phyloP scores from a whole-genome alignment of 1,140 invertebrate species.

The silkworm (Bombyx mori) region ASM3026992v2 NC_085116.1:14616001-14616500 shows the following conservation, averaged over 20 bases:
- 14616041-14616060: conserved; percentile 22
- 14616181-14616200: conserved; percentile 32
- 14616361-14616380: conserved; percentile 82
- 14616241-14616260: conserved; percentile 48
- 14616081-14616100: conserved; percentile 22
- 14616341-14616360: conserved; percentile 85
- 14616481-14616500: too few relatives aligned
- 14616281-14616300: conserved; percentile 42
- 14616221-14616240: conserved; percentile 59
- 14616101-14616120: conserved; percentile 14
- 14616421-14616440: neutral
- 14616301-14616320: conserved; percentile 91
- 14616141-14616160: conserved; percentile 9
- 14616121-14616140: conserved; percentile 3
- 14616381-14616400: conserved; percentile 84
- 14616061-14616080: conserved; percentile 8
- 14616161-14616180: conserved; percentile 21
- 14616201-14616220: conserved; percentile 34
- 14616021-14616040: conserved; percentile 33
- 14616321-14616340: conserved; percentile 82
- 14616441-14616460: too few relatives aligned
- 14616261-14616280: conserved; percentile 49
- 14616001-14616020: conserved; percentile 48
- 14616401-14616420: conserved; percentile 21
- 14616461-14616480: too few relatives aligned